These are phyloP conservation scores for Anarhynchus alexandrinus DNA, from an alignment of 2,113 vertebrate genomes.

Conservation along the genomic window DNA sequence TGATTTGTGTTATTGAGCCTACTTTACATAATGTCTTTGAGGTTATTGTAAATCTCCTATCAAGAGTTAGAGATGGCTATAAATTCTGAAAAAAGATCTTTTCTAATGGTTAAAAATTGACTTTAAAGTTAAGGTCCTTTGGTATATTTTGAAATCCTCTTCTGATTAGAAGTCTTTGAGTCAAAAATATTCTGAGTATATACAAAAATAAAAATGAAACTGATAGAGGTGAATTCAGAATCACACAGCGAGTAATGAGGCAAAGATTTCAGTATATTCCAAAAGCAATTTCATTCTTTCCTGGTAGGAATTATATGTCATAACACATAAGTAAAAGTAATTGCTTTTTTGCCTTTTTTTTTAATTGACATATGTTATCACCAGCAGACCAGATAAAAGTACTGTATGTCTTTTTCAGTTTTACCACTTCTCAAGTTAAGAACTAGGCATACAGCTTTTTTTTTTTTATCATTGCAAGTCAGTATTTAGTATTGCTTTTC, in stretches of 20 bases:
- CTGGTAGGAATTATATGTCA: neutral
- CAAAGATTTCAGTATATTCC: neutral
- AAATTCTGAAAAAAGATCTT: neutral
- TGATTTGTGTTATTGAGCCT: neutral
- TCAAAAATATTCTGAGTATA: neutral
- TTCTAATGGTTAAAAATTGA: neutral
- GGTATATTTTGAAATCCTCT: neutral
- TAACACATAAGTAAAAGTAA: neutral
- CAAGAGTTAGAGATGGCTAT: neutral
- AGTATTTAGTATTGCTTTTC: neutral
- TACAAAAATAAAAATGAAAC: neutral
- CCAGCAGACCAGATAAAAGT: neutral
- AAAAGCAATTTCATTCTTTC: neutral
- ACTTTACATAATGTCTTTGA: neutral
- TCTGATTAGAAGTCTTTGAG: neutral
- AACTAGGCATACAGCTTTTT: neutral
- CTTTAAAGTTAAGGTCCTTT: neutral
- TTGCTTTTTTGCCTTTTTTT: neutral
- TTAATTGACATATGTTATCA: neutral
- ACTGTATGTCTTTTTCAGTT: neutral
- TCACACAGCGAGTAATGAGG: neutral
- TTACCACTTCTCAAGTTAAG: neutral
- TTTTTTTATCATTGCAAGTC: neutral
- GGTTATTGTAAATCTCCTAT: neutral
- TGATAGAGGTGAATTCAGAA: neutral